phyloP scores from a whole-genome alignment of 1,140 invertebrate genomes.

The Sitophilus oryzae region DNA sequence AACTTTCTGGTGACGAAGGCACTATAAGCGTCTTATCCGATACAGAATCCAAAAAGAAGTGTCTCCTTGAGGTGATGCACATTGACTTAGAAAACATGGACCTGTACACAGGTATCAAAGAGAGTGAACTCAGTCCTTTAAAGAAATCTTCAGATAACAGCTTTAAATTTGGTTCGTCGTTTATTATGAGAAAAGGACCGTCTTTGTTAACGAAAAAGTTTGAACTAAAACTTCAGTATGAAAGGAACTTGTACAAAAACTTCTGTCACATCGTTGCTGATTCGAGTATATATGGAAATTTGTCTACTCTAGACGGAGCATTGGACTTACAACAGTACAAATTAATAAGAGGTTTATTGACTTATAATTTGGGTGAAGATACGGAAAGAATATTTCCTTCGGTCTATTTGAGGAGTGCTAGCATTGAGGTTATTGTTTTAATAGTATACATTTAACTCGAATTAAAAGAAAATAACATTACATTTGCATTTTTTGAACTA shows the following conservation, averaged over 20 bases:
- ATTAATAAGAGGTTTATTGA: constrained; percentile 79
- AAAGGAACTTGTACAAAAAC: constrained; percentile 65
- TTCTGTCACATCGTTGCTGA: constrained; percentile 62
- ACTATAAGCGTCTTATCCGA: constrained; percentile 50
- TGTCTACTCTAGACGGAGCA: constrained; percentile 80
- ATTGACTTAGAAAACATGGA: constrained; percentile 79
- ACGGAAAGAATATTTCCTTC: constrained; percentile 60
- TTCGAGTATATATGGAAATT: constrained; percentile 73
- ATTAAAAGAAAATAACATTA: neutral
- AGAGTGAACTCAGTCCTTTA: constrained; percentile 29
- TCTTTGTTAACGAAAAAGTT: constrained; percentile 75
- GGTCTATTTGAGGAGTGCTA: constrained; percentile 26
- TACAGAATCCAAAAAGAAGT: constrained; percentile 33
- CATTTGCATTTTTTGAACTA: neutral
- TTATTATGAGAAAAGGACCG: constrained; percentile 51
- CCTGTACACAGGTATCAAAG: constrained; percentile 60
- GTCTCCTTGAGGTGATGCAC: constrained; percentile 71
- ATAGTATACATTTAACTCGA: neutral
- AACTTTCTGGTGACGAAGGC: constrained; percentile 52
- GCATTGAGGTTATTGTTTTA: constrained; percentile 17
- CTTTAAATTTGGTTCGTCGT: constrained; percentile 48
- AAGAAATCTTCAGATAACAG: constrained; percentile 27
- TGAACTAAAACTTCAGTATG: constrained; percentile 70
- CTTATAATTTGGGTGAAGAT: constrained; percentile 88
- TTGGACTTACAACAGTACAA: constrained; percentile 83